A percentile compares a stretch with the other conserved stretches of the same genome.
phyloP scores from a whole-genome alignment of 2,797 vertebrate species.

The Psittacula echo region DNA sequence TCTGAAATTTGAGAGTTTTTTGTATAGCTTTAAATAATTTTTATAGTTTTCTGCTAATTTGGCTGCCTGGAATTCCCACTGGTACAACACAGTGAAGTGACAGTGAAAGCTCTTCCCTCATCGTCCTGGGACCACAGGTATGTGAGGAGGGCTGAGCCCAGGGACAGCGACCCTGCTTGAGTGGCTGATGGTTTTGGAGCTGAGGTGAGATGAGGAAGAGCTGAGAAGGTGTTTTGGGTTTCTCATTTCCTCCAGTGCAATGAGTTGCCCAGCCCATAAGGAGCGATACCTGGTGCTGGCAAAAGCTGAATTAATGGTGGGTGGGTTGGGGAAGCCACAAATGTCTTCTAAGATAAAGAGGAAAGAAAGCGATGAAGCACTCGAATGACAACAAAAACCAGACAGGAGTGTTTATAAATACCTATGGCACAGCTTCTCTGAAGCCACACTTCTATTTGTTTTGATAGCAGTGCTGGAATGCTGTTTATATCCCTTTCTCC shows the following conservation, averaged over 20 bases:
- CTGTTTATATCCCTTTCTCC: neutral
- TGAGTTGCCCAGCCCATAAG: rapidly evolving
- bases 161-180: neutral
- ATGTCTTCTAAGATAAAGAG: neutral
- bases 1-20: neutral
- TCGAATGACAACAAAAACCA: neutral
- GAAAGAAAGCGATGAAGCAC: neutral
- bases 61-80: neutral
- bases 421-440: neutral
- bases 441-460: neutral
- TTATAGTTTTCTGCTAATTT: neutral
- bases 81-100: neutral
- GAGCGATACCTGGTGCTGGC: neutral
- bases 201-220: neutral
- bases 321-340: neutral
- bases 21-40: neutral
- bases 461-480: neutral
- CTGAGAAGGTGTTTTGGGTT: neutral
- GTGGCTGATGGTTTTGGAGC: neutral
- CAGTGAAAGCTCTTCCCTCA: rapidly evolving
- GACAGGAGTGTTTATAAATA: neutral
- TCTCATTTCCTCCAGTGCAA: neutral
- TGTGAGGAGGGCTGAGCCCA: rapidly evolving
- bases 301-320: neutral
- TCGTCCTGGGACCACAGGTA: rapidly evolving